Base-by-base conservation (phyloP, 2,113 vertebrate species). In the Periophthalmus modestus region DNA sequence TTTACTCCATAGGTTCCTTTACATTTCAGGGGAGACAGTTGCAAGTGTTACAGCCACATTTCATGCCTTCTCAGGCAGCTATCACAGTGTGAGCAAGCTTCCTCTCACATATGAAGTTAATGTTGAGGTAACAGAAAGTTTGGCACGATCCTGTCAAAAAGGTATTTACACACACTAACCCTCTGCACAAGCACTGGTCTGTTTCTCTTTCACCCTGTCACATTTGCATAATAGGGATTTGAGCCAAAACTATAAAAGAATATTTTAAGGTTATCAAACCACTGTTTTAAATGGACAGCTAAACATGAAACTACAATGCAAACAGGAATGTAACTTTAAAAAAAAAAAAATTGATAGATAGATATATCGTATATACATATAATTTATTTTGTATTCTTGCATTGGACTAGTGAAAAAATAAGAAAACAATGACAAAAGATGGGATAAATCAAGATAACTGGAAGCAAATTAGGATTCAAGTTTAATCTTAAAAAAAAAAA, bases 201-300 rank as follows among this genome's bases (percentile, higher is more conserved):
- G 73, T 66, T 77, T 80, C 78, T 78, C 71, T 68, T 73, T 69
- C 71, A 69, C 73, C 66, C 70, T 14, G 28, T 55, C 0, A 24
- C 59, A 73, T 88, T 88, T 85, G 72, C 87, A 84, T 69, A 74
- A 77, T 70, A 72, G 80, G 82, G 83, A 88, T 82, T 77, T 68
- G 81, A 68, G 77, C 39, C 47, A 66, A n/a, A 63, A 72, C 72
- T 82, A 55, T 75, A 77, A 69, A 74, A 10, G 2, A 18, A 57
- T 57, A 10, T 21, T 10, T 59, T n/a, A 23, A 59, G 19, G 1
- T 55, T 55, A 55, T n/a, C 16, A 55, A 11, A 5, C 52, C 1
- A 21, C 7, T 3, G 7, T 55, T 54, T n/a, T 55, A 55, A 55
- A 21, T 52, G 48, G 48, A 19, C 16, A 50, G 48, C 48, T 16